Base-by-base conservation (phyloP, 2,888 invertebrate species). In the Brachypterus glaber region DNA sequence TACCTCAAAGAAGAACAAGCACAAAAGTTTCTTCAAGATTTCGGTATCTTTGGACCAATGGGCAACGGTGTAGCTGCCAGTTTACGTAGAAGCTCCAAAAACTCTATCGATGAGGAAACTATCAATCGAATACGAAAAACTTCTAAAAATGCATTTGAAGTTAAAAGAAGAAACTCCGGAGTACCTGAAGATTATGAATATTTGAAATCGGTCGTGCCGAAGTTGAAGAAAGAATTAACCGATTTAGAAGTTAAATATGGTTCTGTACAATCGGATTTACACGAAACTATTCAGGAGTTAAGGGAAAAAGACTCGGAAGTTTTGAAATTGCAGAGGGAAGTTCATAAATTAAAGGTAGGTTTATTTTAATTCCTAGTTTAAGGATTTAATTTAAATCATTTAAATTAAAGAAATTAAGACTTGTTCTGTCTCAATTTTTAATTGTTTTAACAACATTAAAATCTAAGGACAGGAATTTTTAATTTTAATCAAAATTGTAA, bases 331-430 rank as follows among this genome's bases (percentile, higher is more conserved):
- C 74, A 77, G 55, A 67, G 79, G 36, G 82, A 83, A 63, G 73
- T 81, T 35, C 78, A 82, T 60, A 82, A 82, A 60, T 62, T 81
- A 31, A 78, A 76, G 72, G 77, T 77, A 59, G 66, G 53, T n/a
- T n/a, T n/a, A n/a, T n/a, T n/a, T n/a, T n/a, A n/a, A n/a, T n/a
- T n/a, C n/a, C n/a, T n/a, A n/a, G n/a, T n/a, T n/a, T n/a, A n/a
- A n/a, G n/a, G n/a, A n/a, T n/a, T n/a, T n/a, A n/a, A n/a, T n/a
- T n/a, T n/a, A n/a, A n/a, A n/a, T n/a, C n/a, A n/a, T n/a, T n/a
- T n/a, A n/a, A n/a, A n/a, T n/a, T n/a, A n/a, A n/a, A n/a, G n/a
- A n/a, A n/a, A n/a, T n/a, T n/a, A n/a, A n/a, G n/a, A n/a, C n/a
- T n/a, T n/a, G n/a, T n/a, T n/a, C n/a, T n/a, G n/a, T n/a, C n/a